Conservation (phyloP, 2,888 invertebrate genomes). For the Heliothis peltigera region DNA sequence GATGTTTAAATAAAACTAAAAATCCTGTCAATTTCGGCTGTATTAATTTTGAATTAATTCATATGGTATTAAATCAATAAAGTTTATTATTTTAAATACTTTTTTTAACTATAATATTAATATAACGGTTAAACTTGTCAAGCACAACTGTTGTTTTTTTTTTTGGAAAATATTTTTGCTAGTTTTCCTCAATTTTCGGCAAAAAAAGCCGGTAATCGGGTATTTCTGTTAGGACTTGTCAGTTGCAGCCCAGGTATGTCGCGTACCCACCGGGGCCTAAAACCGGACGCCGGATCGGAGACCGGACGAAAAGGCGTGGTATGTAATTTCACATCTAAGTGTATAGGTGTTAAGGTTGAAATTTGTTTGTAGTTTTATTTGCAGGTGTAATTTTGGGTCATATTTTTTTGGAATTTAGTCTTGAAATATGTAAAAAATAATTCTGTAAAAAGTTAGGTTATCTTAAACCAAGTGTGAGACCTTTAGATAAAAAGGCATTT, state of each 20-base stretch:
- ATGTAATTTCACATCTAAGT: conserved; percentile 40
- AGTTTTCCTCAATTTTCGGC: conserved; percentile 33
- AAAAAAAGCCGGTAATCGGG: conserved; percentile 42
- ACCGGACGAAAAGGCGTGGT: conserved; percentile 39
- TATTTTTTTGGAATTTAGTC: too few relatives aligned
- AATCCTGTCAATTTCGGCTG: neutral
- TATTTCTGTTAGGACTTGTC: conserved; percentile 48
- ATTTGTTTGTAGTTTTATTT: conserved; percentile 34
- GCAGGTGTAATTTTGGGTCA: conserved; percentile 24
- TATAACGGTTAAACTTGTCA: too few relatives aligned
- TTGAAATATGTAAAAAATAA: too few relatives aligned
- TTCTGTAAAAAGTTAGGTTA: too few relatives aligned
- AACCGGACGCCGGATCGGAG: conserved; percentile 19
- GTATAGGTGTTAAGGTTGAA: conserved; percentile 27
- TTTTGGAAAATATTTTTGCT: neutral
- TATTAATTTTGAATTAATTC: neutral
- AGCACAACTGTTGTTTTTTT: too few relatives aligned
- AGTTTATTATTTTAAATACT: too few relatives aligned
- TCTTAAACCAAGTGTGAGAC: too few relatives aligned
- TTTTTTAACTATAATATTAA: too few relatives aligned
- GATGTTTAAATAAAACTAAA: neutral
- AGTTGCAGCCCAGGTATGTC: conserved; percentile 44
- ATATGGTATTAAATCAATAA: too few relatives aligned
- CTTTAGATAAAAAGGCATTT: too few relatives aligned
- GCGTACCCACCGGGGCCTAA: conserved; percentile 41